These are phyloP conservation scores for Ptilonorhynchus violaceus DNA, from an alignment of 2,113 vertebrate species.

Conservation along the genomic window DNA sequence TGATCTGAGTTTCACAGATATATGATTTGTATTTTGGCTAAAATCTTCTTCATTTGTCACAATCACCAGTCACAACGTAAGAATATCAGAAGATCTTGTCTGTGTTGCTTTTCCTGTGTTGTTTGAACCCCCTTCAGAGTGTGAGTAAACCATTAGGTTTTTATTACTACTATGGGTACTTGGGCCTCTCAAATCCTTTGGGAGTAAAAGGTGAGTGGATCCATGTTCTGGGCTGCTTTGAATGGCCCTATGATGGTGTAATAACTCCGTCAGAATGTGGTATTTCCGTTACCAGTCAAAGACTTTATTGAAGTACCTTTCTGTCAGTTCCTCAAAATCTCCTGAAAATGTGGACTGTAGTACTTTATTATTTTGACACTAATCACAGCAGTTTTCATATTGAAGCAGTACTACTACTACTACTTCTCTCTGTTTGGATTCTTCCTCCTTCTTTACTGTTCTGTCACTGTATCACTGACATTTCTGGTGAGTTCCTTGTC, in stretches of 20 bases:
- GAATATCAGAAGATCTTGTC: background rate
- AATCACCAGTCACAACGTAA: background rate
- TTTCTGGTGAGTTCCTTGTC: background rate
- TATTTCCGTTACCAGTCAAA: background rate
- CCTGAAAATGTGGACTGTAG: background rate
- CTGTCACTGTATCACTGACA: background rate
- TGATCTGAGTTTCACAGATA: background rate
- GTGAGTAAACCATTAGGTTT: background rate
- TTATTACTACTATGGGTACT: background rate
- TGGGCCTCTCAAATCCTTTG: background rate
- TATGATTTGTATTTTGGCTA: background rate
- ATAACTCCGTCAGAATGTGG: background rate
- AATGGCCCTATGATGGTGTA: background rate
- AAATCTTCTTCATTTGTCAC: background rate
- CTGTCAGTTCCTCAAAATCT: background rate
- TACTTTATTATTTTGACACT: background rate
- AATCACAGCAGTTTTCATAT: background rate
- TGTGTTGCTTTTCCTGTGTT: background rate
- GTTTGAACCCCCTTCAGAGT: background rate
- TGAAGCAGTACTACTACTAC: background rate
- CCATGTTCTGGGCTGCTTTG: background rate
- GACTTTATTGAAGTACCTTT: background rate
- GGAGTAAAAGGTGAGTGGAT: background rate
- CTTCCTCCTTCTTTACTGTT: background rate
- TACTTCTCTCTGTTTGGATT: background rate